Conservation (phyloP, 2,113 vertebrate genomes). For the Plestiodon gilberti region DNA sequence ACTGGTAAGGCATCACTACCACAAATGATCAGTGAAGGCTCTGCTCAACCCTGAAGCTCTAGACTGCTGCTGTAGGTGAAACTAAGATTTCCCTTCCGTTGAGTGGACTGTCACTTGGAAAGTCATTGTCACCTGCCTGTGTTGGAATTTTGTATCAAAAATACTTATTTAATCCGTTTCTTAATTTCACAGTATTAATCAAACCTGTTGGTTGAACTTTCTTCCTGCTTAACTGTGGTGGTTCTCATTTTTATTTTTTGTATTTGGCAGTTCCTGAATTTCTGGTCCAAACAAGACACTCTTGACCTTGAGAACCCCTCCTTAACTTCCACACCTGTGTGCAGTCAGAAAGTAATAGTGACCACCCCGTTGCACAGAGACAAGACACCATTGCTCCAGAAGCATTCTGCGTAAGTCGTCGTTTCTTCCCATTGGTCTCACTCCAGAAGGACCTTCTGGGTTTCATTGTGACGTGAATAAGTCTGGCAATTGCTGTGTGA, state of each 20-base stretch:
- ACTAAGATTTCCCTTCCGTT: neutral
- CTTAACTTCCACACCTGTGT: constrained; percentile 94
- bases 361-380: constrained; percentile 94
- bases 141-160: neutral
- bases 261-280: constrained; percentile 90
- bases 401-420: constrained; percentile 85
- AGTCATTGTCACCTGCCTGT: neutral
- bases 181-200: neutral
- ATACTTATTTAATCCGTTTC: neutral
- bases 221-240: neutral
- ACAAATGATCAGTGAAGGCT: neutral
- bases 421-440: rapidly evolving
- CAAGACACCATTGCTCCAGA: constrained; percentile 93
- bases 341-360: constrained; percentile 94
- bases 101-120: neutral
- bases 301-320: constrained; percentile 94
- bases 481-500: no score
- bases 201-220: neutral
- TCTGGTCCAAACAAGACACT: constrained; percentile 95
- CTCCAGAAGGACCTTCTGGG: no score
- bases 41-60: neutral
- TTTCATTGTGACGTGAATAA: neutral
- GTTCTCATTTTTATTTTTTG: neutral
- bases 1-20: neutral
- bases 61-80: neutral